Base-by-base conservation (phyloP, 2,113 vertebrate species). In the Plectropomus leopardus region DNA sequence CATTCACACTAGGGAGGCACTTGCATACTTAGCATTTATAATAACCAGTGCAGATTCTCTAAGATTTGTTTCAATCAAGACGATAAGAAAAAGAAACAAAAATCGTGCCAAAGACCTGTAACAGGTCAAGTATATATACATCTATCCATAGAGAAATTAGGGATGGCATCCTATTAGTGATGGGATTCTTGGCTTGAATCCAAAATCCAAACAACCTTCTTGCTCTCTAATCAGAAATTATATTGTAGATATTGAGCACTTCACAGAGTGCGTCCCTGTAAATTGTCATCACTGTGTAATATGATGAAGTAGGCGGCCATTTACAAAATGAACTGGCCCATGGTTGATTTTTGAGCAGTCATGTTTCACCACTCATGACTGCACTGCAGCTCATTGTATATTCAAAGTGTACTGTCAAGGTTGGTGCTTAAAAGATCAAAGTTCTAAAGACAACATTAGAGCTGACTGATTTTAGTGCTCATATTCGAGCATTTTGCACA, bases 281-380 rank as follows among this genome's bases (percentile, higher is more conserved):
- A 78, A 73, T 72, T 66, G 44, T 86, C 72, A 84, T 77, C 79
- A 61, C 44, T 69, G 24, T 76, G 50, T 81, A 63, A 66, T 61
- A 82, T 78, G 76, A 84, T 77, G 59, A 86, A 69, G 36, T 61
- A 63, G 50, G 36, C 11, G 23, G 53, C 72, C 79, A 85, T 85
- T 89, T 86, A 69, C 9, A 1, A 85, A 90, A 89, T 90, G 58
- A 89, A 76, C 82, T 74, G 78, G 66, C 78, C 55, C 30, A 3
- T 65, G 48, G 58, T 61, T 74, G 47, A 57, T 72, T 76, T 59
- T 24, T 26, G 47, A 76, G 32, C 16, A 21, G 34, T 69, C 55
- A 76, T 69, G 66, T 75, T 67, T 84, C 64, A 82, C 66, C 54
- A 67, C 76, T 72, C 3, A 55, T 61, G 48, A 44, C 15, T 32